Evolutionary conservation across 2,888 invertebrate species (phyloP).

Genomic region (Maniola hyperantus): DNA sequence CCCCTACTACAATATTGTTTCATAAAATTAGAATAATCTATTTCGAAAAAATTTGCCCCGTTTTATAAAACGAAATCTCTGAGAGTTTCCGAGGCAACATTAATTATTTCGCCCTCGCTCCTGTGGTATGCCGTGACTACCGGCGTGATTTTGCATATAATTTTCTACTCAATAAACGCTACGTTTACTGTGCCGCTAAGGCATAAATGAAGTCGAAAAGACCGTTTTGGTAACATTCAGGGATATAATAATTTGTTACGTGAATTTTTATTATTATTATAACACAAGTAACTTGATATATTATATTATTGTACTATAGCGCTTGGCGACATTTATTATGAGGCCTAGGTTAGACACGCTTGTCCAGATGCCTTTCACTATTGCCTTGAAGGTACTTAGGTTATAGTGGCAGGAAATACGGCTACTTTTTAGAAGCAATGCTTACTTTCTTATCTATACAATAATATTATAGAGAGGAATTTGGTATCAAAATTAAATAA

Average conservation of each 20-base stretch:
- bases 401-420: too few species aligned
- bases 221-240: slow-evolving; percentile 21
- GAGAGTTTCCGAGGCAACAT: slow-evolving; percentile 62
- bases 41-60: slow-evolving; percentile 52
- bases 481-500: too few species aligned
- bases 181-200: slow-evolving; percentile 48
- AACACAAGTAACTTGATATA: too few species aligned
- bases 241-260: slow-evolving; percentile 9
- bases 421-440: too few species aligned
- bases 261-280: slow-evolving; percentile 4
- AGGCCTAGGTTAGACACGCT: not conserved
- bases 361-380: too few species aligned
- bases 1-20: slow-evolving; percentile 67
- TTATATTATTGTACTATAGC: too few species aligned
- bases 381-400: too few species aligned
- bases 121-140: slow-evolving; percentile 61
- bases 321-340: too few species aligned
- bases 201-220: slow-evolving; percentile 38
- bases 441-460: too few species aligned
- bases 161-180: slow-evolving; percentile 73
- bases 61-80: slow-evolving; percentile 55
- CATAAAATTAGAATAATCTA: slow-evolving; percentile 64
- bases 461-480: too few species aligned
- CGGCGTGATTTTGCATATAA: slow-evolving; percentile 79
- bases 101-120: slow-evolving; percentile 67